These are phyloP conservation scores for Conistra vaccinii DNA, from an alignment of 2,888 invertebrate genomes.

Conservation along the genomic window DNA sequence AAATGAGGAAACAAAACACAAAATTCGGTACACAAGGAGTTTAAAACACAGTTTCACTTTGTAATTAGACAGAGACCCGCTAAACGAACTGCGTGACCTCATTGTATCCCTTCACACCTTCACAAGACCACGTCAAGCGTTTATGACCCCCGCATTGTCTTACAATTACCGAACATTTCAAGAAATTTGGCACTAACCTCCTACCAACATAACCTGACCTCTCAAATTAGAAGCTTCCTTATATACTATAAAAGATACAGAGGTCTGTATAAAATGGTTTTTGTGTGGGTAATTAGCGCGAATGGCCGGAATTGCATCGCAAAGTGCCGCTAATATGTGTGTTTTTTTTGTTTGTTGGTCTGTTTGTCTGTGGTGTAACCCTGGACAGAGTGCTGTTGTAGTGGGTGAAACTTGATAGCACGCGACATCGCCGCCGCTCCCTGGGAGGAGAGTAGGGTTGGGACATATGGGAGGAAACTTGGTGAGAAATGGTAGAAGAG, in stretches of 20 bases:
- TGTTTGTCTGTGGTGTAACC: constrained; percentile 70
- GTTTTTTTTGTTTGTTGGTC: constrained; percentile 78
- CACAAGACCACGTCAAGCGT: constrained; percentile 81
- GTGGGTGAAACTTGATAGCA: constrained; percentile 85
- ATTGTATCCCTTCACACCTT: constrained; percentile 77
- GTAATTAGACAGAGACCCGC: constrained; percentile 64
- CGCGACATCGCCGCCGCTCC: constrained; percentile 83
- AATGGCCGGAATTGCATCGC: constrained; percentile 84
- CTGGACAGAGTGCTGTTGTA: constrained; percentile 80
- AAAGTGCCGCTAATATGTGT: constrained; percentile 86
- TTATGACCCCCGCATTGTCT: constrained; percentile 88
- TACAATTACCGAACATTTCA: constrained; percentile 86
- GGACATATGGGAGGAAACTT: constrained; percentile 31
- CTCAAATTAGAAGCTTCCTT: constrained; percentile 38
- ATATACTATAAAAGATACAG: constrained; percentile 51
- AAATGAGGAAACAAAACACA: constrained; percentile 50
- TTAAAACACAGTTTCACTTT: constrained; percentile 64
- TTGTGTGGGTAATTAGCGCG: constrained; percentile 81
- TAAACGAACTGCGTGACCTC: constrained; percentile 78
- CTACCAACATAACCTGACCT: constrained; percentile 70
- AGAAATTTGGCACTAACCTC: constrained; percentile 85
- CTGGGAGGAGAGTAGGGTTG: constrained; percentile 70
- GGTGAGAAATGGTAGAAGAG: background rate
- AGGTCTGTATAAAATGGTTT: constrained; percentile 56
- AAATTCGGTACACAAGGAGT: constrained; percentile 33